A percentile compares a stretch with the other conserved stretches of the same genome.
Conservation (phyloP, 2,113 vertebrate genomes). For the Otis tarda region DNA sequence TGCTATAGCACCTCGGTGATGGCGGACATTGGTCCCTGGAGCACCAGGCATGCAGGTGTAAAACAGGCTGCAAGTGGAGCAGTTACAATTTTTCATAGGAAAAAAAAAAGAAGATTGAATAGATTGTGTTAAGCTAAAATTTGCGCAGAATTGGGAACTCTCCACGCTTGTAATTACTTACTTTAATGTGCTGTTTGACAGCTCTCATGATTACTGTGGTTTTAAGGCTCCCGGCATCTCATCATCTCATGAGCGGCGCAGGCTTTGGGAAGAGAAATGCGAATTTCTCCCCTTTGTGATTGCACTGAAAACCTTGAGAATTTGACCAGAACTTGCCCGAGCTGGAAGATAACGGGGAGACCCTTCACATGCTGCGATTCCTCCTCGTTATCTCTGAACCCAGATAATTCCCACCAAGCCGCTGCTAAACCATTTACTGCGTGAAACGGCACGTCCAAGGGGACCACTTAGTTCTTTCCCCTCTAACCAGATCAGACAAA, state of each 20-base stretch:
- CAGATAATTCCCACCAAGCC: neutral
- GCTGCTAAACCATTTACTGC: neutral
- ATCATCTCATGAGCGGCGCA: neutral
- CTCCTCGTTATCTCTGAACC: neutral
- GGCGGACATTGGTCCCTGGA: neutral
- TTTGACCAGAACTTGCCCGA: neutral
- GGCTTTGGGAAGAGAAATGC: neutral
- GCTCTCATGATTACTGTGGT: neutral
- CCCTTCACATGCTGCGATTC: rapidly evolving
- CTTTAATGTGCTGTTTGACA: conserved; percentile 14
- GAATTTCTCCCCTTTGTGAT: neutral
- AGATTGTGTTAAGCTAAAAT: neutral
- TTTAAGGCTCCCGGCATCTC: neutral
- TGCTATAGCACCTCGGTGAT: neutral
- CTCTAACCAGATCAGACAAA: neutral
- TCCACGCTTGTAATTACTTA: neutral
- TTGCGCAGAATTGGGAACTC: neutral
- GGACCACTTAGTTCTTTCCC: neutral
- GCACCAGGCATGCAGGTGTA: neutral
- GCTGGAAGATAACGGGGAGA: neutral
- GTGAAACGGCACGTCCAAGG: rapidly evolving
- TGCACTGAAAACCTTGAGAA: neutral
- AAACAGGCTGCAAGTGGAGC: neutral
- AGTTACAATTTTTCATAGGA: no score
- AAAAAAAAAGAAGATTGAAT: no score